Conservation (phyloP, 1,140 invertebrate genomes). For the Atta colombica region DNA sequence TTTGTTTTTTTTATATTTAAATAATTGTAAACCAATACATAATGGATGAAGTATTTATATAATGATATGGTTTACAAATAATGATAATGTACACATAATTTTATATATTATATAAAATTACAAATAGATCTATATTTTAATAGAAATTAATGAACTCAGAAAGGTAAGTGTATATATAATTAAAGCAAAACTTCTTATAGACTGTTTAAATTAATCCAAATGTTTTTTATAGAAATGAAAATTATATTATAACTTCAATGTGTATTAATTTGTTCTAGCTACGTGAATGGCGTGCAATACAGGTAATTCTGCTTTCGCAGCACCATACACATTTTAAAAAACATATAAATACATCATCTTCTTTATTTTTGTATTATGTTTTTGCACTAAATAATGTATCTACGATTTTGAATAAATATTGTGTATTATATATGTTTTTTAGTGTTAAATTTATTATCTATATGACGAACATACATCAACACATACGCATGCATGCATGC, state of each 20-base stretch:
- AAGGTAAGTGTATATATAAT: neutral
- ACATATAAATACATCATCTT: neutral
- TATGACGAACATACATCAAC: neutral
- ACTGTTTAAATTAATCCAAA: neutral
- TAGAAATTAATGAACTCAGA: neutral
- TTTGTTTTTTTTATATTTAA: neutral
- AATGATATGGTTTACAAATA: neutral
- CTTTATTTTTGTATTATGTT: conserved; percentile 1
- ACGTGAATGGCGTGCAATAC: conserved; percentile 42
- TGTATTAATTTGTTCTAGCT: conserved; percentile 57
- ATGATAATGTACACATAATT: neutral
- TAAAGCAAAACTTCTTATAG: neutral
- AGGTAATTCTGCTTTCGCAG: conserved; percentile 49
- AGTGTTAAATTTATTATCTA: neutral
- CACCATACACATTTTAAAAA: neutral
- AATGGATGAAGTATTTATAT: neutral
- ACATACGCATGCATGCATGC: too few relatives aligned
- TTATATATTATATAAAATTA: neutral
- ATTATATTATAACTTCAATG: neutral
- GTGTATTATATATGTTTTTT: neutral
- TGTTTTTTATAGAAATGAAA: neutral
- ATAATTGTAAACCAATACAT: neutral
- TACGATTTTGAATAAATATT: neutral
- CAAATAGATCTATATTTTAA: too few relatives aligned
- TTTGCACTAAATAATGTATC: neutral